A percentile compares a stretch with the other conserved stretches of the same genome.
Evolutionary conservation across 2,797 vertebrate species (phyloP).

Genomic region (Acanthurus leucopareius): DNA sequence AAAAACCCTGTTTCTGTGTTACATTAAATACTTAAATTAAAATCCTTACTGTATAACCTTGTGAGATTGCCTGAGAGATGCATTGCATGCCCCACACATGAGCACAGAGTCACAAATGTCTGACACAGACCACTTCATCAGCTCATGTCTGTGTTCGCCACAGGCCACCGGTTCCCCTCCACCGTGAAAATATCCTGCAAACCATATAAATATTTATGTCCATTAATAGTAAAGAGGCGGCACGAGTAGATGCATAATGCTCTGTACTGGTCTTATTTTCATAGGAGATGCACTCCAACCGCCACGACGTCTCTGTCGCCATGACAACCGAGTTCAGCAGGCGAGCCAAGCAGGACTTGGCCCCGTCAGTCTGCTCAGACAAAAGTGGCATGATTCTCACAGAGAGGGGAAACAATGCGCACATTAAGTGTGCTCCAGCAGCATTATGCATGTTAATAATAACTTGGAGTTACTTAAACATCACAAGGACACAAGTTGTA

Average conservation of each 20-base stretch:
- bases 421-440: slow-evolving; percentile 38
- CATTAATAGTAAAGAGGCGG: slow-evolving; percentile 84
- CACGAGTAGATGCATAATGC: slow-evolving; percentile 73
- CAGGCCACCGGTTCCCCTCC: slow-evolving; percentile 64
- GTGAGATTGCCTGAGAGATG: slow-evolving; percentile 35
- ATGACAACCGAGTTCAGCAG: slow-evolving; percentile 83
- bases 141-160: slow-evolving; percentile 67
- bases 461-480: slow-evolving; percentile 32
- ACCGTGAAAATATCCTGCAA: slow-evolving; percentile 66
- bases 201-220: slow-evolving; percentile 84
- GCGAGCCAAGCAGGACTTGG: slow-evolving; percentile 66
- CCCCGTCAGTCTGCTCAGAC: slow-evolving; percentile 54
- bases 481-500: slow-evolving; percentile 25
- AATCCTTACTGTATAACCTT: slow-evolving; percentile 30
- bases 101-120: slow-evolving; percentile 44
- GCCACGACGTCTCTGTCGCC: slow-evolving; percentile 78
- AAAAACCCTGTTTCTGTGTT: slow-evolving; percentile 28
- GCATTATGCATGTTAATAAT: slow-evolving; percentile 45
- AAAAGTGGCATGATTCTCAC: slow-evolving; percentile 55
- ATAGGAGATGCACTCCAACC: slow-evolving; percentile 75
- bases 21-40: slow-evolving; percentile 41
- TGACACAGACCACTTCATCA: slow-evolving; percentile 77
- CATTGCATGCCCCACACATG: slow-evolving; percentile 20
- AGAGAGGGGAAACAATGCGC: slow-evolving; percentile 40
- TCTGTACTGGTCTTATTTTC: slow-evolving; percentile 66